Evolutionary conservation across 2,888 invertebrate genomes (phyloP).

Genomic region (Bruchidius siliquastri): DNA sequence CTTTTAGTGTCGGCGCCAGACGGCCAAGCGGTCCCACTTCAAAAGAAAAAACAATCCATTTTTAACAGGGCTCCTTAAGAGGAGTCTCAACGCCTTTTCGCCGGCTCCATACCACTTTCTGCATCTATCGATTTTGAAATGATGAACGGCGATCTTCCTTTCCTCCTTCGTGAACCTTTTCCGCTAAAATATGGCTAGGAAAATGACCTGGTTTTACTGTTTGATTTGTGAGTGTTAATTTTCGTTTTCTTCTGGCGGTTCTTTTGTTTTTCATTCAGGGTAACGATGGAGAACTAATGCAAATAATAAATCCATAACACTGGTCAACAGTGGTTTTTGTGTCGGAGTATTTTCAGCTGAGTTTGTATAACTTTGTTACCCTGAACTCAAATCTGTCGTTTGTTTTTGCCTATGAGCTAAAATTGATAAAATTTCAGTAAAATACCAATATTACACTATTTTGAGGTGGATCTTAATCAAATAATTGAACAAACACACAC

Average conservation of each 20-base stretch:
- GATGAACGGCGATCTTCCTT: conserved; percentile 19
- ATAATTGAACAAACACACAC: no score
- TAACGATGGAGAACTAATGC: no score
- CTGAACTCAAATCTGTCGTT: no score
- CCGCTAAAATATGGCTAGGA: neutral
- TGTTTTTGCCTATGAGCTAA: no score
- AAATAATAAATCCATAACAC: no score
- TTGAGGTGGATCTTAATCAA: no score
- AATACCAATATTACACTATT: no score
- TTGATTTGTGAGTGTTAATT: neutral
- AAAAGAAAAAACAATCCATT: conserved; percentile 46
- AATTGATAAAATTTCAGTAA: no score
- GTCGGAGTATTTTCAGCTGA: no score
- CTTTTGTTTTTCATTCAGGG: neutral
- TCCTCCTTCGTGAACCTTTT: conserved; percentile 13
- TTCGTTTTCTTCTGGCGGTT: neutral
- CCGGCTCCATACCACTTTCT: conserved; percentile 21
- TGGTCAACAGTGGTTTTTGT: no score
- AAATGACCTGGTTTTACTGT: conserved; percentile 17
- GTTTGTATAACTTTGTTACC: no score
- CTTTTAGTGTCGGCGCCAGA: conserved; percentile 44
- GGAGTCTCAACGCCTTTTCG: conserved; percentile 47
- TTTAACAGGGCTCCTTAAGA: conserved; percentile 48
- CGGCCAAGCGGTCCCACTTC: conserved; percentile 44
- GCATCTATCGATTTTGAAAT: conserved; percentile 20